Evolutionary conservation across 2,797 vertebrate species (phyloP).

Genomic region (Danionella dracula): DNA sequence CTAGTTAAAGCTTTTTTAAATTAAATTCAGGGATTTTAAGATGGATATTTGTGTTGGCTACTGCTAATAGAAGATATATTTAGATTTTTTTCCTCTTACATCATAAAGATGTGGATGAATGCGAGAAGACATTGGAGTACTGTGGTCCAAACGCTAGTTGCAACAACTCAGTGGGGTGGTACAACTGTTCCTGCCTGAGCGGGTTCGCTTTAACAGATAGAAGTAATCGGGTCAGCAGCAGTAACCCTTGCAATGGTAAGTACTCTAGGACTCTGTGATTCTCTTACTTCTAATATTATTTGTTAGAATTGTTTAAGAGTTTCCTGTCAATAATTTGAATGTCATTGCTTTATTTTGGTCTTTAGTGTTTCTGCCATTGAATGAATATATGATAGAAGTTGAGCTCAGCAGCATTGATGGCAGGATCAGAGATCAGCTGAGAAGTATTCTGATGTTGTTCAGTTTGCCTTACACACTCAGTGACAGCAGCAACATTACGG

Average conservation of each 20-base stretch:
- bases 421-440: conserved; percentile 13
- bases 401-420: conserved; percentile 36
- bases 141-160: not conserved
- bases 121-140: not conserved
- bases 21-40: no score
- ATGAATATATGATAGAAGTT: conserved; percentile 4
- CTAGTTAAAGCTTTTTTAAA: no score
- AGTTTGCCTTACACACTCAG: conserved; percentile 28
- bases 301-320: not conserved
- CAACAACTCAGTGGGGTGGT: not conserved
- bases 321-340: not conserved
- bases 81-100: no score
- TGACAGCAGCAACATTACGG: conserved; percentile 17
- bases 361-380: conserved; percentile 17
- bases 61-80: no score
- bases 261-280: no score
- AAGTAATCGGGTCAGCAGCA: not conserved
- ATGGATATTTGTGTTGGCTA: no score
- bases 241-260: not conserved
- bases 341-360: not conserved
- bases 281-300: no score
- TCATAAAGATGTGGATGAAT: not conserved
- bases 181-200: not conserved
- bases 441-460: conserved; percentile 13
- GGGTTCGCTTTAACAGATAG: not conserved